Conservation (phyloP, 2,113 vertebrate species). For the Pseudonaja textilis region DNA sequence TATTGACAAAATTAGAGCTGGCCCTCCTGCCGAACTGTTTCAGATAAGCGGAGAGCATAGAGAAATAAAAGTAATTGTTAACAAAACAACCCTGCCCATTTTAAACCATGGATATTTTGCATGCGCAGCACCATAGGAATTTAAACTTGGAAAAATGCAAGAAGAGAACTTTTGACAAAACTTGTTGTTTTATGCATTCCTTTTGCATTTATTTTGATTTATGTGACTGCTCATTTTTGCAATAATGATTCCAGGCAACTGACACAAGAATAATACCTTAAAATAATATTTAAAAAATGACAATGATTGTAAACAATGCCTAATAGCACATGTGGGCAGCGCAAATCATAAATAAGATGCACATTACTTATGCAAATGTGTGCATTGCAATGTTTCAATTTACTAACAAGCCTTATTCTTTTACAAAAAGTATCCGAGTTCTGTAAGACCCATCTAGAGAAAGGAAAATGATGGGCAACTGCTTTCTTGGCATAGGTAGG, state of each 20-base stretch:
- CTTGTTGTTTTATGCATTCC: not conserved
- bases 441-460: not conserved
- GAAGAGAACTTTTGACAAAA: not conserved
- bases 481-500: not conserved
- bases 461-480: not conserved
- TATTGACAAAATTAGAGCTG: not conserved
- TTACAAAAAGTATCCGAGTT: not conserved
- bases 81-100: not conserved
- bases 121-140: not conserved
- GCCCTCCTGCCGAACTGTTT: not conserved
- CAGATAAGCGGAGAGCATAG: not conserved
- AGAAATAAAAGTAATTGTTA: not conserved
- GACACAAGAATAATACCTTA: not conserved
- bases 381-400: not conserved
- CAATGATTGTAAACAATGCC: not conserved
- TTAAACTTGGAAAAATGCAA: not conserved
- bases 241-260: not conserved
- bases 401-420: not conserved
- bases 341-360: not conserved
- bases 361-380: not conserved
- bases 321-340: not conserved
- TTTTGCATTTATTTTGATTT: not conserved
- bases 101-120: not conserved
- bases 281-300: not conserved
- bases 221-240: not conserved